Evolutionary conservation across 2,888 invertebrate genomes (phyloP), one percentile per base, ranked within the genome.

Genomic region (Julus scanicus): DNA sequence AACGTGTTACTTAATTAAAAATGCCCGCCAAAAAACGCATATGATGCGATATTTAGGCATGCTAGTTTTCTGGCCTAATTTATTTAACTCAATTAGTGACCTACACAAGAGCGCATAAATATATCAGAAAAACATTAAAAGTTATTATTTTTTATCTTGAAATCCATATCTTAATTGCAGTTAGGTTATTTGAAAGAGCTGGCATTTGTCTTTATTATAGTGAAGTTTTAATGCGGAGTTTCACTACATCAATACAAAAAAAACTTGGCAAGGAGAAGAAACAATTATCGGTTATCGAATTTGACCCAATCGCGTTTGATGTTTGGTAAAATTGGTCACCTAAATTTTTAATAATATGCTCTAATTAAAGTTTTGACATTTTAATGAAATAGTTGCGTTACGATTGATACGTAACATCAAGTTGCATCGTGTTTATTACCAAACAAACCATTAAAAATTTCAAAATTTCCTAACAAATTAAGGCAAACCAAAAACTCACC

Each of bases 11-110:
- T 80, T 80, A 80, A 80, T 80, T 80, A 80, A 80, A 80, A 80
- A 80, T 80, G 80, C 80, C 71, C 80, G 80, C 37, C 37, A 80
- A 15, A 15, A 80, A 80, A 29, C 37, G 80, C 13, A 13, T 80
- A 13, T 39, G 80, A 80, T 80, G 80, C 37, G 80, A 80, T 37
- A 80, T 80, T 80, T 80, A 80, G 80, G 37, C 80, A 80, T 80
- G 80, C 37, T 37, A 37, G 37, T 13, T 80, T 37, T 80, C 37
- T 39, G 37, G 80, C 37, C 80, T 39, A 29, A 80, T 80, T 80
- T 80, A 29, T 80, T 80, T 80, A 80, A 80, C 80, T 80, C 80
- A 80, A 80, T 80, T 80, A 80, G 80, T 80, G 80, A 80, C 80
- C 80, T 80, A 80, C 80, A 80, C 80, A 80, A 80, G 80, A 5